Evolutionary conservation across 1,140 invertebrate species (phyloP).

Genomic region (fruit fly (Drosophila melanogaster)): DNA sequence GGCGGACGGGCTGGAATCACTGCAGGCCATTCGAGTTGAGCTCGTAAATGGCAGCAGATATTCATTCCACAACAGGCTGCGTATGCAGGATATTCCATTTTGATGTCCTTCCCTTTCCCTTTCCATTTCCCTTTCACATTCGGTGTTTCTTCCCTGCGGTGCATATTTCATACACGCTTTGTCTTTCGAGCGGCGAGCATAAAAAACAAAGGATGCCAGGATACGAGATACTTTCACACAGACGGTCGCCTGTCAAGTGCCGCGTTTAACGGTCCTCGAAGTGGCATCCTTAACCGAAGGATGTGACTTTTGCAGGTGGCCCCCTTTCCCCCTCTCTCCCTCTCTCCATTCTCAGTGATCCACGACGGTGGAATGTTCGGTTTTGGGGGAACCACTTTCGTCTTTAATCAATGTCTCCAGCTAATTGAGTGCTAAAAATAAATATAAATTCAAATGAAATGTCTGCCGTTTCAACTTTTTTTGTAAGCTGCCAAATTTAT

Average conservation of each 20-base stretch:
- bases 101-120: conserved; percentile 9
- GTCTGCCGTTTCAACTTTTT: conserved; percentile 19
- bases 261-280: conserved; percentile 43
- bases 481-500: conserved; percentile 22
- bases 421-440: conserved; percentile 50
- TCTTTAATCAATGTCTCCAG: conserved; percentile 29
- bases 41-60: conserved; percentile 53
- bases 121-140: neutral
- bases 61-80: conserved; percentile 31
- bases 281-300: conserved; percentile 27
- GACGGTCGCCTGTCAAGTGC: conserved; percentile 46
- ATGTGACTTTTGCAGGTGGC: conserved; percentile 11
- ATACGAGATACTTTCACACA: conserved; percentile 48
- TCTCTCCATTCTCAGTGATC: neutral
- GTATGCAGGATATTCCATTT: conserved; percentile 52
- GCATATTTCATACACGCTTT: conserved; percentile 49
- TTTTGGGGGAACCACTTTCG: neutral
- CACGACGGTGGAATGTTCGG: neutral
- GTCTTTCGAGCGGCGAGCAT: conserved; percentile 43
- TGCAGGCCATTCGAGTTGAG: conserved; percentile 58
- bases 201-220: conserved; percentile 37
- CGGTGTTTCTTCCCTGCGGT: conserved; percentile 4
- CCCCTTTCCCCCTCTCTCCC: no score
- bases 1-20: conserved; percentile 56
- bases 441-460: conserved; percentile 16